Conservation (phyloP, 2,797 vertebrate species). For the Sternarchorhynchus goeldii region DNA sequence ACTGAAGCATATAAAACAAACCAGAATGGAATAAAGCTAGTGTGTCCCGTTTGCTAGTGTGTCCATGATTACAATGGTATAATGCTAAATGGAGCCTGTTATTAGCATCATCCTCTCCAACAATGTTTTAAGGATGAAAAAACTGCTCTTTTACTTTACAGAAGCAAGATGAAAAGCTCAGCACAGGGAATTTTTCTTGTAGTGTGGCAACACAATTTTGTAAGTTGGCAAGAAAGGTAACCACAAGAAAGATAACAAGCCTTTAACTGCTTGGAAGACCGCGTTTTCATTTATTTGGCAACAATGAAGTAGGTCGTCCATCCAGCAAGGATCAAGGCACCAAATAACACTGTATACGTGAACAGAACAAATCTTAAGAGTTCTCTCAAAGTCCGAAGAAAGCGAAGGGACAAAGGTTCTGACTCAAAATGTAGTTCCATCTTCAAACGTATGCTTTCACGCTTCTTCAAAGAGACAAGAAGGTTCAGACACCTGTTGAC, state of each 20-base stretch:
- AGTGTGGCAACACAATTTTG: too few relatives aligned
- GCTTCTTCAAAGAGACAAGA: conserved; percentile 1
- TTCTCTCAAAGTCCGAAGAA: conserved; percentile 88
- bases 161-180: too few relatives aligned
- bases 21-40: too few relatives aligned
- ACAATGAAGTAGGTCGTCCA: conserved; percentile 96
- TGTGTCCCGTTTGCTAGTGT: too few relatives aligned
- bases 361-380: conserved; percentile 92
- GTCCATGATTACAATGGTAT: too few relatives aligned
- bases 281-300: conserved; percentile 74
- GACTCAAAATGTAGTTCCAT: conserved; percentile 66
- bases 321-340: conserved; percentile 88
- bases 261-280: background rate
- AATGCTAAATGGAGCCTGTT: too few relatives aligned
- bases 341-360: conserved; percentile 93
- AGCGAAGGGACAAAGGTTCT: conserved; percentile 82
- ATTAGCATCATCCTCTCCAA: too few relatives aligned
- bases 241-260: background rate
- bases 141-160: too few relatives aligned
- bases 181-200: too few relatives aligned
- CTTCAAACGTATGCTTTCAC: conserved; percentile 48
- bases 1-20: too few relatives aligned
- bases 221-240: background rate
- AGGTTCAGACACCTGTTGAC: conserved; percentile 38
- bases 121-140: too few relatives aligned